Evolutionary conservation across 2,888 invertebrate species (phyloP), one percentile per base, ranked within the genome.

Genomic region (Cosmia pyralina): DNA sequence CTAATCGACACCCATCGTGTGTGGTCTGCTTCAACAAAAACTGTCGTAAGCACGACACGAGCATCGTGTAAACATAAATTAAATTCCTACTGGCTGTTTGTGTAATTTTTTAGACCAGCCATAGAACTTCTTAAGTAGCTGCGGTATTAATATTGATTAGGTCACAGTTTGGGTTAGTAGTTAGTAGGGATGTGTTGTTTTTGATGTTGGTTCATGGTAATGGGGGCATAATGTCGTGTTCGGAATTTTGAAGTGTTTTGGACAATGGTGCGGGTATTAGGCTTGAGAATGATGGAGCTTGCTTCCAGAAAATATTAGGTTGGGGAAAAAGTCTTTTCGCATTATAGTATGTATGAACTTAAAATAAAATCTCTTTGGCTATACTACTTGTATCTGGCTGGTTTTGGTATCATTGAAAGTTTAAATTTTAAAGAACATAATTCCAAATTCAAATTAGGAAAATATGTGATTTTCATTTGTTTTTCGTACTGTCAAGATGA

Each of bases 111-210:
- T 90, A 88, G 90, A 85, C 84, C 83, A 81, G 69, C 85, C 77
- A 82, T 86, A 83, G 84, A 89, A 90, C 93, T 92, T 90, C 93
- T 92, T 91, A 92, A 90, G 92, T 92, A 93, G 93, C 92, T 85
- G 75, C 71, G 57, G 82, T 85, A 85, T 88, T 90, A 87, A 87
- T 88, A 87, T 89, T 87, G 85, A 88, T 87, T 84, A 88, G 82
- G 78, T 87, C 82, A 84, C 72, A 86, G 87, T 89, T 90, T 90
- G 90, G 69, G 19, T 74, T 81, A 81, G 65, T 86, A 76, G 82
- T 90, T 90, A 87, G 88, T 77, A 76, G 63, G 69, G 82, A 69
- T 79, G 72, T 77, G 69, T 63, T 48, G 64, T 76, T 83, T 80
- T 70, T 68, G 38, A 80, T 80, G 75, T 82, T 85, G 82, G 81